Percentiles rank a stretch among this genome's conserved stretches.
Evolutionary conservation across 2,888 invertebrate species (phyloP).

Genomic region (Pyrgus malvae): DNA sequence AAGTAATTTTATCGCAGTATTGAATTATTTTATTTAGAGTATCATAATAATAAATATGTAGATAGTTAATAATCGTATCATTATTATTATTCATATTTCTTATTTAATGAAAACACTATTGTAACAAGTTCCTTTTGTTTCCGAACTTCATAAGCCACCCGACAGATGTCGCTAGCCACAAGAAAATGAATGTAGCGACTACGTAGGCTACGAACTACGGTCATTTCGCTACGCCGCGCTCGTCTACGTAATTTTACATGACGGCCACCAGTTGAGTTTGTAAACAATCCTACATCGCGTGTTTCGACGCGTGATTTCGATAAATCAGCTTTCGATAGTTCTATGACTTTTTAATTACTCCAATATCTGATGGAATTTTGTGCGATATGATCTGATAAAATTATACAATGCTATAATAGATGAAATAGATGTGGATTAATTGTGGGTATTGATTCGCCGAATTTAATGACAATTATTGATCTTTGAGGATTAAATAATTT

Average conservation of each 20-base stretch:
- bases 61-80: no score
- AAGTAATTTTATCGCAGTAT: no score
- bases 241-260: background rate
- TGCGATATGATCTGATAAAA: background rate
- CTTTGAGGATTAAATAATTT: no score
- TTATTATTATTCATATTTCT: no score
- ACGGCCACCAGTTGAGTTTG: background rate
- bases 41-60: no score
- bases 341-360: conserved; percentile 3
- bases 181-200: background rate
- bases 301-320: background rate
- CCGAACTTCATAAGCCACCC: background rate
- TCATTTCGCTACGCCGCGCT: background rate
- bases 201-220: no score
- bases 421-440: no score
- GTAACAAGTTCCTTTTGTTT: background rate
- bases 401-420: no score
- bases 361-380: background rate
- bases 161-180: conserved; percentile 35
- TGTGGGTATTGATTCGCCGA: no score
- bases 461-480: no score
- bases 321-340: conserved; percentile 2
- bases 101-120: background rate
- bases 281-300: conserved; percentile 5
- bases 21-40: no score